Evolutionary conservation across 2,888 invertebrate genomes (phyloP).

Genomic region (Tholera decimalis): DNA sequence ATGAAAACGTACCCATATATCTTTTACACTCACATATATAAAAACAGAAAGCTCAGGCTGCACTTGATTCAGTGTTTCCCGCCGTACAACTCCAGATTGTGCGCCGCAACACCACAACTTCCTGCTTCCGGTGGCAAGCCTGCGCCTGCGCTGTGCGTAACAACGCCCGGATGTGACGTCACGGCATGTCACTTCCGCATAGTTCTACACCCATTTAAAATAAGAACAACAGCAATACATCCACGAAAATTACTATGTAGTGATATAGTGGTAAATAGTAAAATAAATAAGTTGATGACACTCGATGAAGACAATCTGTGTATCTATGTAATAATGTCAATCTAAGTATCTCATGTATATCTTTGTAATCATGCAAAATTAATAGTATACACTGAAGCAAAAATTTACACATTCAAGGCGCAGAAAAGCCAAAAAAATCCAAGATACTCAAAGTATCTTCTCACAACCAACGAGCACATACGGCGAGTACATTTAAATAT

Average conservation of each 20-base stretch:
- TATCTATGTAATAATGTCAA: too few species aligned
- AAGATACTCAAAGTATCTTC: constrained; percentile 41
- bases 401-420: not conserved
- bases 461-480: constrained; percentile 34
- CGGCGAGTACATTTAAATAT: constrained; percentile 73
- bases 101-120: constrained; percentile 89
- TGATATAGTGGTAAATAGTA: not conserved
- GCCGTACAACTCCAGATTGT: constrained; percentile 90
- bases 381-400: constrained; percentile 24
- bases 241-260: constrained; percentile 36
- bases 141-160: constrained; percentile 84
- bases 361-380: constrained; percentile 2
- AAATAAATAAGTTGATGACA: too few species aligned
- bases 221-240: constrained; percentile 54
- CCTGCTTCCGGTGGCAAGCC: constrained; percentile 86
- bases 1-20: constrained; percentile 82
- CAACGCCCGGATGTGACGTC: constrained; percentile 78
- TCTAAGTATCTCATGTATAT: too few species aligned
- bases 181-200: constrained; percentile 78
- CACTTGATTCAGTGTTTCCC: constrained; percentile 90
- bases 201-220: constrained; percentile 67
- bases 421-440: constrained; percentile 29
- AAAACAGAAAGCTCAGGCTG: constrained; percentile 84
- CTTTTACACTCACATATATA: constrained; percentile 85
- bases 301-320: too few species aligned